Percentiles rank a stretch among this genome's conserved stretches.
Evolutionary conservation across 2,797 vertebrate species (phyloP).

Genomic region (Sparidentex hasta): DNA sequence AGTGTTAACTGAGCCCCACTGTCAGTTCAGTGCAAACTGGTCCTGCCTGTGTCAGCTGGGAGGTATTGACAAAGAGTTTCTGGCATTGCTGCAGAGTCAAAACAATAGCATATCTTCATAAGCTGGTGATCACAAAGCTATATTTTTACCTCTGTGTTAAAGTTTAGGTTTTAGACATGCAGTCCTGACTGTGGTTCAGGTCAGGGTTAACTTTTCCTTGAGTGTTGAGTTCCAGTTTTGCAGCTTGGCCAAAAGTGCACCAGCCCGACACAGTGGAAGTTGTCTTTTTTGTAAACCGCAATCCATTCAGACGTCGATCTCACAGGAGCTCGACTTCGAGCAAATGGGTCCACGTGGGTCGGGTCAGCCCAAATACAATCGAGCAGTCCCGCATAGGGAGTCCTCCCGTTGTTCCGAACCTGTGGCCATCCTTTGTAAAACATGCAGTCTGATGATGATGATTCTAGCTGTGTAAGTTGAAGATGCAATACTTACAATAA

Average conservation of each 20-base stretch:
- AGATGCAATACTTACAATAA: slow-evolving; percentile 87
- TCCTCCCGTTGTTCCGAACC: slow-evolving; percentile 74
- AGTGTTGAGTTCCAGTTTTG: slow-evolving; percentile 39
- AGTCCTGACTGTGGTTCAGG: slow-evolving; percentile 40
- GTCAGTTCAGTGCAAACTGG: slow-evolving; percentile 38
- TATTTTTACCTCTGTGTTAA: slow-evolving; percentile 65
- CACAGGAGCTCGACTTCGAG: slow-evolving; percentile 48
- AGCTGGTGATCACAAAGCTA: slow-evolving; percentile 62
- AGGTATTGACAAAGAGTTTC: slow-evolving; percentile 49
- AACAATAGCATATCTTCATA: slow-evolving; percentile 64
- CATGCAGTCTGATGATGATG: slow-evolving; percentile 83
- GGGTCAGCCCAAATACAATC: slow-evolving; percentile 53
- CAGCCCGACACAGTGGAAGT: slow-evolving; percentile 33
- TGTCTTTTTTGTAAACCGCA: slow-evolving; percentile 49
- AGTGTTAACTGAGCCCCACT: not conserved
- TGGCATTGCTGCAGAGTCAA: slow-evolving; percentile 56
- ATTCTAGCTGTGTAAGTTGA: slow-evolving; percentile 81
- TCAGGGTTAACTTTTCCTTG: slow-evolving; percentile 22
- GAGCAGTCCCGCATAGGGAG: slow-evolving; percentile 53
- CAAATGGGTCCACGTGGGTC: slow-evolving; percentile 43
- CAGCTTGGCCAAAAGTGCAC: slow-evolving; percentile 46
- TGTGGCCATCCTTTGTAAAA: slow-evolving; percentile 84
- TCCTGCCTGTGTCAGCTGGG: slow-evolving; percentile 22
- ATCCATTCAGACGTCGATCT: slow-evolving; percentile 43
- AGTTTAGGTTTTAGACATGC: slow-evolving; percentile 36